These are phyloP conservation scores for Peromyscus melanophrys DNA, from an alignment of 2,797 vertebrate genomes.

Conservation along the genomic window DNA sequence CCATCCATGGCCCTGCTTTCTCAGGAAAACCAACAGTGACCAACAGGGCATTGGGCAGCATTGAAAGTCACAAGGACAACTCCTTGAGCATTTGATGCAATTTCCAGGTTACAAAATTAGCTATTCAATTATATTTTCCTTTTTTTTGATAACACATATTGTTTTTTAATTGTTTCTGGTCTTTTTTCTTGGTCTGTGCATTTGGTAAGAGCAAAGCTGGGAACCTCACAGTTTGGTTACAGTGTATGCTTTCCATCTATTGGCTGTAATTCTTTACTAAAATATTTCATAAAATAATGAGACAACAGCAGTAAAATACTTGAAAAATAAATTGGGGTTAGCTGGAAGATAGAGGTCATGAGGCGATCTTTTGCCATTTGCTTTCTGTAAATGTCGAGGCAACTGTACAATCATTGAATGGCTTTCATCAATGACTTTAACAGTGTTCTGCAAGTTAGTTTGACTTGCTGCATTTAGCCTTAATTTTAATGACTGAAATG, in stretches of 20 bases:
- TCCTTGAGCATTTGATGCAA: neutral
- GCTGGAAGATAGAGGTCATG: conserved; percentile 21
- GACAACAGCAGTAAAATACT: neutral
- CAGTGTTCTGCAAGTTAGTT: neutral
- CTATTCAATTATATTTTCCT: neutral
- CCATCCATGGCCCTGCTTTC: neutral
- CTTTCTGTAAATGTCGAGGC: conserved; percentile 35
- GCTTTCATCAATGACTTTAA: conserved; percentile 15
- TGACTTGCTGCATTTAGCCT: neutral
- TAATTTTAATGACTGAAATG: conserved; percentile 29
- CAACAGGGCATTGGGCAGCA: neutral
- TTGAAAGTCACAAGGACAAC: too few relatives aligned
- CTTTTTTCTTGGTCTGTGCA: neutral
- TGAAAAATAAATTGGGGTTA: conserved; percentile 46
- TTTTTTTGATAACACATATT: too few relatives aligned
- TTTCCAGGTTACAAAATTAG: neutral
- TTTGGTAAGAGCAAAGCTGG: conserved; percentile 42
- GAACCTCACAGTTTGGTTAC: neutral
- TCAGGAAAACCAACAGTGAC: neutral
- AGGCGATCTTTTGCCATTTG: neutral
- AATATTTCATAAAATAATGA: neutral
- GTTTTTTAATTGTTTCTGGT: neutral
- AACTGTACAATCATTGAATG: conserved; percentile 1
- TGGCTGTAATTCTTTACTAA: neutral
- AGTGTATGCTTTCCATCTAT: neutral